These are phyloP conservation scores for Siniperca scherzeri DNA, from an alignment of 2,797 vertebrate species.

Conservation along the genomic window DNA sequence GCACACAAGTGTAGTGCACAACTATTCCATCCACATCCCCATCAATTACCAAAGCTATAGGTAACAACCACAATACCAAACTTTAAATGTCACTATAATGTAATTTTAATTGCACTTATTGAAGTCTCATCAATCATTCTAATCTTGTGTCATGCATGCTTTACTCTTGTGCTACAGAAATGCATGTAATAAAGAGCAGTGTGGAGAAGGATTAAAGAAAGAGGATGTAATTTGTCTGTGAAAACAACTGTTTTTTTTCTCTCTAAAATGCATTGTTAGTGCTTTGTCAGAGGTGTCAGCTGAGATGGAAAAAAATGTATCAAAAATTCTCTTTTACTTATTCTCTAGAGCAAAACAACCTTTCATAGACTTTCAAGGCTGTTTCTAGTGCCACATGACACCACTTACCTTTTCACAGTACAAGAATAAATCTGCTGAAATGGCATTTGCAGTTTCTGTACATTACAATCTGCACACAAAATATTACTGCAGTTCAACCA, in stretches of 20 bases:
- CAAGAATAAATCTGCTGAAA: conserved; percentile 30
- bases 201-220: conserved; percentile 18
- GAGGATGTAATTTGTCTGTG: not conserved
- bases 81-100: conserved; percentile 75
- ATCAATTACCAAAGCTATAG: conserved; percentile 55
- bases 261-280: not conserved
- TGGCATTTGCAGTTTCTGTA: not conserved
- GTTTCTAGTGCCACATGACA: conserved; percentile 6
- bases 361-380: conserved; percentile 1
- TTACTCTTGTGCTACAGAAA: conserved; percentile 10
- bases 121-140: conserved; percentile 73
- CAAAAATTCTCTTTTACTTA: not conserved
- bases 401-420: conserved; percentile 20
- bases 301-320: not conserved
- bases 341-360: not conserved
- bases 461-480: conserved; percentile 7
- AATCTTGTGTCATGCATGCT: conserved; percentile 26
- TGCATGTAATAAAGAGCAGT: conserved; percentile 16
- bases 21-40: conserved; percentile 47
- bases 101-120: conserved; percentile 69
- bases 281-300: not conserved
- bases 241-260: not conserved
- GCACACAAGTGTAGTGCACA: conserved; percentile 32
- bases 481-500: not conserved
- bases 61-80: conserved; percentile 38